These are phyloP conservation scores for Drosophila neocordata DNA, from an alignment of 1,140 invertebrate species.

Conservation along the genomic window DNA sequence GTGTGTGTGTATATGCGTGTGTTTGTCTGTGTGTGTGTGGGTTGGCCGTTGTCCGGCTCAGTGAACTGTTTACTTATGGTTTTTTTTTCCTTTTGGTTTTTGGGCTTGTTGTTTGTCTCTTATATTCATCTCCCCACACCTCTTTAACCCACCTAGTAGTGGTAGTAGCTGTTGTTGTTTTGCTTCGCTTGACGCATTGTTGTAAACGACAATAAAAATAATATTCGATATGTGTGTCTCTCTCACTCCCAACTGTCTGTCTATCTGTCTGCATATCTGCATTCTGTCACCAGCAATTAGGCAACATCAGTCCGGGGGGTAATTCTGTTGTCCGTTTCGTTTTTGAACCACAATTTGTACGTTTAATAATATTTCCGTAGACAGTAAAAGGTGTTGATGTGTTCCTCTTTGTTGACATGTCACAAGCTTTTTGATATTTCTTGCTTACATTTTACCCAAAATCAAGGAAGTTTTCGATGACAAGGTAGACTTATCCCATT, in stretches of 20 bases:
- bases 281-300: conserved; percentile 78
- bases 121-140: conserved; percentile 16
- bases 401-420: conserved; percentile 33
- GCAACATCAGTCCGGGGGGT: conserved; percentile 51
- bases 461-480: conserved; percentile 1
- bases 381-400: conserved; percentile 56
- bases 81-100: conserved; percentile 53
- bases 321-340: conserved; percentile 16
- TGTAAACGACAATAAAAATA: conserved; percentile 73
- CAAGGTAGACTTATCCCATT: background rate
- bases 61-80: conserved; percentile 71
- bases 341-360: conserved; percentile 2
- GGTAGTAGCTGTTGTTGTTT: conserved; percentile 32
- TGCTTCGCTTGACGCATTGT: conserved; percentile 61
- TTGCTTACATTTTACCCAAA: background rate
- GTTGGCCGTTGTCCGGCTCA: conserved; percentile 32
- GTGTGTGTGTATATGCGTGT: conserved; percentile 28
- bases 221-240: conserved; percentile 68
- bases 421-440: background rate
- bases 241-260: conserved; percentile 10
- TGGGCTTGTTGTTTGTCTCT: conserved; percentile 61
- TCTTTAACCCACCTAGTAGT: too few species aligned
- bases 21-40: conserved; percentile 35
- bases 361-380: conserved; percentile 41
- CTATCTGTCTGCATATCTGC: conserved; percentile 34